Percentiles rank a stretch among this genome's conserved stretches.
Conservation (phyloP, 1,140 invertebrate genomes). For the Anadara kagoshimensis region DNA sequence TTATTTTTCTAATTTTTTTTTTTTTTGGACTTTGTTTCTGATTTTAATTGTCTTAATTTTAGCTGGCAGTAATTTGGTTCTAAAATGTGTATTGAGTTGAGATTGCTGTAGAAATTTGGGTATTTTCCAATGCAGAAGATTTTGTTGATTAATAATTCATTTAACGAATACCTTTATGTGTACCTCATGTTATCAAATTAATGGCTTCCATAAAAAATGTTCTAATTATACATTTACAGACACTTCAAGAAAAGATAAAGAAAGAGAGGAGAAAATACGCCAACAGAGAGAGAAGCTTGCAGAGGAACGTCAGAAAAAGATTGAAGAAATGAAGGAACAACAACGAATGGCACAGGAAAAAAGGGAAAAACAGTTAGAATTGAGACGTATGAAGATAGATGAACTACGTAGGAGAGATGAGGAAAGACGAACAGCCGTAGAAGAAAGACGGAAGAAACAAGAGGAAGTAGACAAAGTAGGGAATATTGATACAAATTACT, state of each 20-base stretch:
- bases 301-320: conserved; percentile 63
- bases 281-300: conserved; percentile 58
- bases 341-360: conserved; percentile 66
- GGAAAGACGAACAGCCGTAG: conserved; percentile 62
- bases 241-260: conserved; percentile 51
- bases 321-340: conserved; percentile 66
- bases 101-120: too few species aligned
- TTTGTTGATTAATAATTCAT: too few species aligned
- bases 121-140: too few species aligned
- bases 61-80: too few species aligned
- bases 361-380: conserved; percentile 63
- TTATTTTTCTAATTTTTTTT: too few species aligned
- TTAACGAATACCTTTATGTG: too few species aligned
- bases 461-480: conserved; percentile 62
- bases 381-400: conserved; percentile 65
- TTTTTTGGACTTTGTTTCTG: too few species aligned
- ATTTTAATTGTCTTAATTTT: too few species aligned
- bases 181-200: too few species aligned
- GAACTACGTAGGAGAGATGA: conserved; percentile 64
- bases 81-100: too few species aligned
- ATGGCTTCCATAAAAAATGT: too few species aligned
- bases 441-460: conserved; percentile 58
- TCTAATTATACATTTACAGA: too few species aligned
- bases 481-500: background rate
- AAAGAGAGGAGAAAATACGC: conserved; percentile 63